phyloP scores from a whole-genome alignment of 2,797 vertebrate genomes.

The Bradypodion ventrale region DNA sequence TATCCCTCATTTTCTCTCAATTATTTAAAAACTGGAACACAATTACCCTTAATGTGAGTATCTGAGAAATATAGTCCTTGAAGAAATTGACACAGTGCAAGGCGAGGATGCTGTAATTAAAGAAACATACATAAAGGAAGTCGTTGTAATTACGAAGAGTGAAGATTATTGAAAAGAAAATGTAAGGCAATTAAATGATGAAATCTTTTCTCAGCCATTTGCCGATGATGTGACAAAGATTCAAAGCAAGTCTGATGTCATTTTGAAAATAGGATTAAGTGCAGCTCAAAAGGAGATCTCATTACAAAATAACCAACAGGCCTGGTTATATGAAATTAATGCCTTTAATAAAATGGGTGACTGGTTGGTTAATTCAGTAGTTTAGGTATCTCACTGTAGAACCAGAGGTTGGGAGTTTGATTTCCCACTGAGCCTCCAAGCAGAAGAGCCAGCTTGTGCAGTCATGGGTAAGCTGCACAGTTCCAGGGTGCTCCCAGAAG shows the following conservation, averaged over 20 bases:
- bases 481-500: no score
- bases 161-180: constrained; percentile 50
- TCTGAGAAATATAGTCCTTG: constrained; percentile 40
- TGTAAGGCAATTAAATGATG: constrained; percentile 49
- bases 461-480: no score
- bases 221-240: constrained; percentile 42
- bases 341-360: accelerated
- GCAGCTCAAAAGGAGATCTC: constrained; percentile 29
- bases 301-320: not conserved
- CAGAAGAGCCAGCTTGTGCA: no score
- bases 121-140: constrained; percentile 37
- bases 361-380: no score
- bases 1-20: constrained; percentile 22
- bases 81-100: constrained; percentile 38
- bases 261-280: constrained; percentile 46
- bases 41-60: constrained; percentile 47
- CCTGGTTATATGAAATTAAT: constrained; percentile 8
- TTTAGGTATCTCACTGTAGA: no score
- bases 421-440: no score
- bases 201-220: constrained; percentile 48
- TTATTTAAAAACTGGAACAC: constrained; percentile 54
- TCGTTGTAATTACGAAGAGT: constrained; percentile 51
- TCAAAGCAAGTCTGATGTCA: constrained; percentile 43
- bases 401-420: no score
- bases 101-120: constrained; percentile 47